These are phyloP conservation scores for pig (Sus scrofa) DNA, from an alignment of 2,113 vertebrate genomes.

Conservation along the genomic window DNA sequence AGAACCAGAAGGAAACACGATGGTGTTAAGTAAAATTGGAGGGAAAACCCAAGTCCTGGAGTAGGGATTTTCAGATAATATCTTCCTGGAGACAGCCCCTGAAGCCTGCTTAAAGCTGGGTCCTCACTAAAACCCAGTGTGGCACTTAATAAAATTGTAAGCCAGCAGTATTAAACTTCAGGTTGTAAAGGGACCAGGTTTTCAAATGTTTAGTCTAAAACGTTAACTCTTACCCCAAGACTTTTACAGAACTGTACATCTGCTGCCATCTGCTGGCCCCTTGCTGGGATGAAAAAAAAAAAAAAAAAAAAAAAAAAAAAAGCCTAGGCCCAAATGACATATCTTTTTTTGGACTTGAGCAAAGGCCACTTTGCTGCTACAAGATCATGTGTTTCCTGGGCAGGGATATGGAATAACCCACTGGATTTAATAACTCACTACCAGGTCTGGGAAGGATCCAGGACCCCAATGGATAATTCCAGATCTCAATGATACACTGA, in stretches of 20 bases:
- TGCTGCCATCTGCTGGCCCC: conserved; percentile 75
- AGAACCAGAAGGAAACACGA: neutral
- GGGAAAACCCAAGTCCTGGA: neutral
- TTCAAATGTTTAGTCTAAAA: neutral
- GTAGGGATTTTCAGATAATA: neutral
- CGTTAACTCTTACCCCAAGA: neutral
- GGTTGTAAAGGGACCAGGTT: neutral
- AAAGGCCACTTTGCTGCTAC: conserved; percentile 43
- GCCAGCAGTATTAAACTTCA: neutral
- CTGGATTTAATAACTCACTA: conserved; percentile 63
- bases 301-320: neutral
- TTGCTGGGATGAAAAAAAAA: neutral
- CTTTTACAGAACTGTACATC: neutral
- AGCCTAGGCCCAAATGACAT: neutral
- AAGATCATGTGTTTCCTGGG: conserved; percentile 55
- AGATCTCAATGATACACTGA: neutral
- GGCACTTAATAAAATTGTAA: neutral
- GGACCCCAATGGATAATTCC: conserved; percentile 1
- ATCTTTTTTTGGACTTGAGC: conserved; percentile 52
- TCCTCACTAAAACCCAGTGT: neutral
- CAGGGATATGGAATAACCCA: conserved; percentile 45
- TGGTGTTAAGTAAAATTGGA: neutral
- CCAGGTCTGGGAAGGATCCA: conserved; percentile 55
- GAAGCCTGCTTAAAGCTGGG: neutral
- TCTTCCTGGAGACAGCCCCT: neutral